Base-by-base conservation (phyloP, 1,140 invertebrate genomes). In the Formica selysi region DNA sequence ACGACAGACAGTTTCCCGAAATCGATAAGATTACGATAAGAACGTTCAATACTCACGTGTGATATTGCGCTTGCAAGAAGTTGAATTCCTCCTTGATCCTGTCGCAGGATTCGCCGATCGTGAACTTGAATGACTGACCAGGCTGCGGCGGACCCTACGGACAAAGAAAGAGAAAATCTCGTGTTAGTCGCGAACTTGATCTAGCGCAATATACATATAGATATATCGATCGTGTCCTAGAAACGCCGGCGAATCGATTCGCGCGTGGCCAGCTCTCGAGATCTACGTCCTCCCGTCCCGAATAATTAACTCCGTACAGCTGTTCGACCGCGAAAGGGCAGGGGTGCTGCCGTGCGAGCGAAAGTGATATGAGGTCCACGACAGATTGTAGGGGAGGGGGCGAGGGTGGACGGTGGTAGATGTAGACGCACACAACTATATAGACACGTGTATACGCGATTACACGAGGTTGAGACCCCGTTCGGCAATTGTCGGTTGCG, bases 81-180 rank as follows among this genome's bases (percentile, higher is more conserved):
- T 97, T 98, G 92, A 98, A 98, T 95, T 98, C 98, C 94, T 98
- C 97, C 94, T 98, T 98, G 92, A 98, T 99, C 91, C 98, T 96
- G 94, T 99, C 98, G 95, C 98, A 98, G 36, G 98, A 98, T 94
- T 99, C 98, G 38, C 97, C 96, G 80, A 99, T 97, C 22, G 98
- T 98, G 95, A 99, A 99, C 95, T 99, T 99, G 93, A 98, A 98
- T 65, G 97, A 98, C 93, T 98, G 97, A 38, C 97, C 97, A 83
- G 98, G 97, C 90, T 97, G 97, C 85, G 97, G 97, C 79, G 97
- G 97, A 92, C 97, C 98, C 97, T 98, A 96, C 19, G 11, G 96
- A 96, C 86, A 89, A 93, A 92, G 94, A 88, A 91, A 11, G 91
- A n/a, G 16, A 64, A 5, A 41, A 41, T 32, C 13, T 8, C 19